Conservation (phyloP, 2,888 invertebrate species). For the Ecdyonurus torrentis region DNA sequence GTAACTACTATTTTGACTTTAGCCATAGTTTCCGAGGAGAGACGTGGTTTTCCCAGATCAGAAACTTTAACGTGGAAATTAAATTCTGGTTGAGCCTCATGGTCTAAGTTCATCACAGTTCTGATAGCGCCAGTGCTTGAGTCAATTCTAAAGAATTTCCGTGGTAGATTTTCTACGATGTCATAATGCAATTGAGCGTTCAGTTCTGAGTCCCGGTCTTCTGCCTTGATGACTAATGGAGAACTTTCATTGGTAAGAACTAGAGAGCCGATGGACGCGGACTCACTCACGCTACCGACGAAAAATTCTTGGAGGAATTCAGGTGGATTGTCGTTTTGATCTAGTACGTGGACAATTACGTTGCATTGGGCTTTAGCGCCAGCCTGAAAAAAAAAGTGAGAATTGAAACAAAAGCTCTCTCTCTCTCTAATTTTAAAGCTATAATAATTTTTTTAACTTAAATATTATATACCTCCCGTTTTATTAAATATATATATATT, state of each 20-base stretch:
- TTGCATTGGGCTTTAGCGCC: conserved; percentile 49
- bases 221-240: conserved; percentile 70
- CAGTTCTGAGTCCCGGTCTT: conserved; percentile 71
- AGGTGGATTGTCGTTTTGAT: conserved; percentile 76
- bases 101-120: conserved; percentile 59
- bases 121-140: conserved; percentile 66
- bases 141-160: conserved; percentile 69
- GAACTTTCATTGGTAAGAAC: conserved; percentile 47
- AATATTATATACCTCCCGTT: no score
- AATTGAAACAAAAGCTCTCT: neutral
- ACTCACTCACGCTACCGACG: conserved; percentile 58
- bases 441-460: no score
- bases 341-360: conserved; percentile 70
- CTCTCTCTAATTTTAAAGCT: no score
- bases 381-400: conserved; percentile 30
- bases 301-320: conserved; percentile 46
- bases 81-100: conserved; percentile 50
- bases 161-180: conserved; percentile 62
- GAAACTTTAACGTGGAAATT: conserved; percentile 71
- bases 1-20: conserved; percentile 57
- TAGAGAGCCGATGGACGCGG: conserved; percentile 51
- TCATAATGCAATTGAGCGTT: conserved; percentile 73
- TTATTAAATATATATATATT: no score
- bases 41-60: conserved; percentile 66
- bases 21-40: conserved; percentile 63